These are phyloP conservation scores for Carettochelys insculpta DNA, from an alignment of 2,113 vertebrate species.

Conservation along the genomic window DNA sequence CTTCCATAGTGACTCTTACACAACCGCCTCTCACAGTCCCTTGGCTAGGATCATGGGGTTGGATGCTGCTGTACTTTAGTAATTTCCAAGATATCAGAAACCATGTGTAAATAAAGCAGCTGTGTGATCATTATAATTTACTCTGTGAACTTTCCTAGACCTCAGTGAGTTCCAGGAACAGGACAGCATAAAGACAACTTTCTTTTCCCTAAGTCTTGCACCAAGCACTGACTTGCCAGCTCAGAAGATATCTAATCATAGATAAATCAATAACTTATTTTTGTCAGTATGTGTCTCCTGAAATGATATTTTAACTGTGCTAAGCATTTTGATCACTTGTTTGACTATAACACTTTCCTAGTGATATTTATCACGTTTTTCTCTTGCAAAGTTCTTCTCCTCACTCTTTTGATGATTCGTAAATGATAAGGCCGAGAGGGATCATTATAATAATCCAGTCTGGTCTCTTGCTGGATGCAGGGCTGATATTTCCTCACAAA, in stretches of 20 bases:
- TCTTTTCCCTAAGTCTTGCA: neutral
- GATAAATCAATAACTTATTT: neutral
- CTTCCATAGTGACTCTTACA: neutral
- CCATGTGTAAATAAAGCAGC: neutral
- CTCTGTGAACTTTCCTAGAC: neutral
- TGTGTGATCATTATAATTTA: neutral
- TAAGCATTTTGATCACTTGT: neutral
- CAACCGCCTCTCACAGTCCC: rapidly evolving
- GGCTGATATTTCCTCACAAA: neutral
- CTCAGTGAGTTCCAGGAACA: neutral
- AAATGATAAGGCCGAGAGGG: neutral
- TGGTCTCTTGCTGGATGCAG: neutral
- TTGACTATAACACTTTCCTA: neutral
- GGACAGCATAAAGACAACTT: neutral
- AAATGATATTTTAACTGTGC: neutral
- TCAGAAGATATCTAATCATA: neutral
- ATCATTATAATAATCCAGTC: rapidly evolving
- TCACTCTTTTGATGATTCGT: neutral
- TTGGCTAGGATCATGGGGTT: neutral
- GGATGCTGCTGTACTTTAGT: neutral
- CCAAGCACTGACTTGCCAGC: too few relatives aligned
- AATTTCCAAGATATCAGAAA: neutral
- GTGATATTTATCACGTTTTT: neutral
- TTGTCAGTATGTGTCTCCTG: neutral
- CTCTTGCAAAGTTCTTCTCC: neutral